These are phyloP conservation scores for Rhynchonycteris naso DNA, from an alignment of 2,797 vertebrate species.

Conservation along the genomic window DNA sequence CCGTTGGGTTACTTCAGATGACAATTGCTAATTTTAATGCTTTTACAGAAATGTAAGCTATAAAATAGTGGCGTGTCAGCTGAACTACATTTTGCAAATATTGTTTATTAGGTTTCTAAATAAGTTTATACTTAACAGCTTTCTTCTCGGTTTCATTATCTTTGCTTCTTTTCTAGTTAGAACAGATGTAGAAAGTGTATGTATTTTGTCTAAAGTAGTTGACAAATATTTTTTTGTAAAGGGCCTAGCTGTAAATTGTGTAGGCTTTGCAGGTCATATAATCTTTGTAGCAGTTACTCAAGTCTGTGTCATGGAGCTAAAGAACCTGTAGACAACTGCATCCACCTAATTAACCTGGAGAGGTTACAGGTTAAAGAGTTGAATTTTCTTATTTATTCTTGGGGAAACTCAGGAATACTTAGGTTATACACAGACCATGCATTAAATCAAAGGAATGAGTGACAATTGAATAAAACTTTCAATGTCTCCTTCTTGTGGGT, in stretches of 20 bases:
- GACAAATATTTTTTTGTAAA: not conserved
- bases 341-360: not conserved
- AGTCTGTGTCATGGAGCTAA: not conserved
- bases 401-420: not conserved
- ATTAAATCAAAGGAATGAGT: not conserved
- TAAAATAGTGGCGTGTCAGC: not conserved
- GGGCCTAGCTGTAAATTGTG: not conserved
- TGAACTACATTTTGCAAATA: not conserved
- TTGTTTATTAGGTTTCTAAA: not conserved
- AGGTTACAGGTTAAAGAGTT: not conserved
- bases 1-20: not conserved
- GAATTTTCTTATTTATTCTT: not conserved
- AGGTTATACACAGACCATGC: not conserved
- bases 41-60: not conserved
- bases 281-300: not conserved
- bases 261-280: not conserved
- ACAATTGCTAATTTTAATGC: not conserved
- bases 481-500: not conserved
- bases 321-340: not conserved
- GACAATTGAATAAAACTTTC: not conserved
- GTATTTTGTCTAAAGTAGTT: not conserved
- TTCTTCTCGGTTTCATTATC: not conserved
- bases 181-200: not conserved
- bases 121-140: not conserved
- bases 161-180: slow-evolving; percentile 11